phyloP scores from a whole-genome alignment of 2,113 vertebrate genomes.

The Galbula dea region DNA sequence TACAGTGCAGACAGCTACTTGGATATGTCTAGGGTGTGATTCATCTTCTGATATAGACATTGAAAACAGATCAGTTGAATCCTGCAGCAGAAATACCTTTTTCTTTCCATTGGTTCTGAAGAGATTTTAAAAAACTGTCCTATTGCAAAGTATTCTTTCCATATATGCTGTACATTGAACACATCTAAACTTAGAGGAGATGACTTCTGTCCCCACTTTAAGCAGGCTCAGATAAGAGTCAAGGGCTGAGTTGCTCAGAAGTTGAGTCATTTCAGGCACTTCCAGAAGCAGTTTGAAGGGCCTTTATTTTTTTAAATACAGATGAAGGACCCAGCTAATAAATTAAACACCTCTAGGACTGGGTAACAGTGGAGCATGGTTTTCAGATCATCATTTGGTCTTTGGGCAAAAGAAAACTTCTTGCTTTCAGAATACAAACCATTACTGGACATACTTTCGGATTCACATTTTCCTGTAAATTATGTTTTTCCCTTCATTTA shows the following conservation, averaged over 20 bases:
- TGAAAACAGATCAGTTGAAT: slow-evolving; percentile 17
- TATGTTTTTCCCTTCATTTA: neutral
- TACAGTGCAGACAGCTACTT: neutral
- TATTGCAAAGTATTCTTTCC: neutral
- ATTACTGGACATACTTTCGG: neutral
- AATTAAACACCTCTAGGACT: neutral
- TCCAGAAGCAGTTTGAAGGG: neutral
- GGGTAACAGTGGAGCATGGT: accelerated
- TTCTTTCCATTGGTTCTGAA: neutral
- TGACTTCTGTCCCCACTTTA: neutral
- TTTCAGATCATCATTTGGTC: neutral
- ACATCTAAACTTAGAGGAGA: neutral
- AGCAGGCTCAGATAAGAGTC: neutral
- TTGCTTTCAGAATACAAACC: neutral
- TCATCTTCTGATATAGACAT: slow-evolving; percentile 16
- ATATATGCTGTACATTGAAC: neutral
- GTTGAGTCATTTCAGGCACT: neutral
- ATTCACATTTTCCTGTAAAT: neutral
- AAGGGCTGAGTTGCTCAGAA: neutral
- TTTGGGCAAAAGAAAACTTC: neutral
- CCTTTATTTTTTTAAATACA: neutral
- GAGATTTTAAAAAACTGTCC: neutral
- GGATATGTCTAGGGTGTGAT: neutral
- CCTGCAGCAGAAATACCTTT: neutral
- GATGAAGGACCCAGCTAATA: neutral